Evolutionary conservation across 2,113 vertebrate species (phyloP).

Genomic region (Osmerus mordax): DNA sequence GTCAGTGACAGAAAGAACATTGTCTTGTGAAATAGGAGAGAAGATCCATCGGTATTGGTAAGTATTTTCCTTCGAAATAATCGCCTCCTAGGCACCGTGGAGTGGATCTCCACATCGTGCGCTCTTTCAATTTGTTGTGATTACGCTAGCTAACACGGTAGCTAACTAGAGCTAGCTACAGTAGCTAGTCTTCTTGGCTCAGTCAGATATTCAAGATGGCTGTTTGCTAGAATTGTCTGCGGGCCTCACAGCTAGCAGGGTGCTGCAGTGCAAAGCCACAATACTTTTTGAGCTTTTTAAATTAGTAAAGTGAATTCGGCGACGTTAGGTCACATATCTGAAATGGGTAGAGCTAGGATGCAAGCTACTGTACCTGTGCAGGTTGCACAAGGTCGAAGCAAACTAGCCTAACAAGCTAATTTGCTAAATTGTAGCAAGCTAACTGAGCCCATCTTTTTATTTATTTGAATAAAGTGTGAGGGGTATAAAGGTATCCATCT

Average conservation of each 20-base stretch:
- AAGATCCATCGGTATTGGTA: slow-evolving; percentile 33
- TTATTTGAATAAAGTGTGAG: too few species aligned
- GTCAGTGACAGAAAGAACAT: slow-evolving; percentile 21
- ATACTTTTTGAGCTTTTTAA: too few species aligned
- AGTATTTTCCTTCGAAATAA: not conserved
- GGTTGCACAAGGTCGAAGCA: too few species aligned
- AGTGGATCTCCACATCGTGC: not conserved
- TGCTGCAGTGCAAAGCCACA: too few species aligned
- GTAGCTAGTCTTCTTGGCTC: slow-evolving; percentile 8
- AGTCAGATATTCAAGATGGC: slow-evolving; percentile 46
- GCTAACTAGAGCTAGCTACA: slow-evolving; percentile 7
- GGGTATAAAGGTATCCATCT: too few species aligned
- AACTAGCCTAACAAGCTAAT: too few species aligned
- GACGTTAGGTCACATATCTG: too few species aligned
- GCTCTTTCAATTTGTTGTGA: slow-evolving; percentile 36
- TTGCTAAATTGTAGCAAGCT: too few species aligned
- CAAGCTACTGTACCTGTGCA: too few species aligned
- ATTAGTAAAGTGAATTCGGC: too few species aligned
- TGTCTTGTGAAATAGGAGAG: not conserved
- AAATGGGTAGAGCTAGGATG: too few species aligned
- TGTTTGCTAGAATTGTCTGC: slow-evolving; percentile 12
- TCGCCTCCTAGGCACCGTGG: not conserved
- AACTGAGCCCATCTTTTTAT: too few species aligned
- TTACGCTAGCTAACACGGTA: slow-evolving; percentile 11
- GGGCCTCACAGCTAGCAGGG: not conserved